Conservation (phyloP, 2,797 vertebrate species). For the Synaphobranchus kaupii region DNA sequence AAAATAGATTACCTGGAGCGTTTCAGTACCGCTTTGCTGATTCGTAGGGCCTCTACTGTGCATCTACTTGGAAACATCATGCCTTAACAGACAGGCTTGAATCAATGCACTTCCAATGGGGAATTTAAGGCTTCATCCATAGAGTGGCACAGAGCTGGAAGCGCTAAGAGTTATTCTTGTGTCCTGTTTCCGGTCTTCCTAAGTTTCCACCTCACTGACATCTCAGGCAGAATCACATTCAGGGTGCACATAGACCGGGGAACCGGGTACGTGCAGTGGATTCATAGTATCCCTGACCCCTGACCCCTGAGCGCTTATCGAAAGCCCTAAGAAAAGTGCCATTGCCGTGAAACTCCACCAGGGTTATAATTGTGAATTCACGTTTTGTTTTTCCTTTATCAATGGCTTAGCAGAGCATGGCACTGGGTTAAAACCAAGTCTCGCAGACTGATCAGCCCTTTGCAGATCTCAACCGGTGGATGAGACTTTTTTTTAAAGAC, state of each 20-base stretch:
- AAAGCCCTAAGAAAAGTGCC: slow-evolving; percentile 62
- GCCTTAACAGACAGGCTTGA: background rate
- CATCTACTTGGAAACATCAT: background rate
- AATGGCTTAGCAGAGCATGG: slow-evolving; percentile 52
- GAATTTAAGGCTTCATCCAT: background rate
- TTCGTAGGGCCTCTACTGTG: background rate
- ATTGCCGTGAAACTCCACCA: slow-evolving; percentile 65
- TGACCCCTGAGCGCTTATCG: slow-evolving; percentile 60
- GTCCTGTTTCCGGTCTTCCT: slow-evolving; percentile 60
- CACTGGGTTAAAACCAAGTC: background rate
- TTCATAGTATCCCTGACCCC: background rate
- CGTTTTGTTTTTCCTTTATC: slow-evolving; percentile 63
- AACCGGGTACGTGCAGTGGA: slow-evolving; percentile 39
- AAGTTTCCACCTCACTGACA: slow-evolving; percentile 54
- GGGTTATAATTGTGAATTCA: slow-evolving; percentile 64
- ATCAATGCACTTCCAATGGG: slow-evolving; percentile 4
- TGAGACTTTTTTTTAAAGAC: background rate
- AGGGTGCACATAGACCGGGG: slow-evolving; percentile 56
- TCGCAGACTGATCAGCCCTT: background rate
- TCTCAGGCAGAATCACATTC: slow-evolving; percentile 58
- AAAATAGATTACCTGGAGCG: background rate
- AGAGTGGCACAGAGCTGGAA: background rate
- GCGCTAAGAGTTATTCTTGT: slow-evolving; percentile 52
- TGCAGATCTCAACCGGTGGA: background rate
- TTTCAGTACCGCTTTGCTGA: background rate